Evolutionary conservation across 64 coral and sea anemone species (phyloP), one percentile per base, ranked within the genome.

Genomic region (Hydrozoanthus tunicans): DNA sequence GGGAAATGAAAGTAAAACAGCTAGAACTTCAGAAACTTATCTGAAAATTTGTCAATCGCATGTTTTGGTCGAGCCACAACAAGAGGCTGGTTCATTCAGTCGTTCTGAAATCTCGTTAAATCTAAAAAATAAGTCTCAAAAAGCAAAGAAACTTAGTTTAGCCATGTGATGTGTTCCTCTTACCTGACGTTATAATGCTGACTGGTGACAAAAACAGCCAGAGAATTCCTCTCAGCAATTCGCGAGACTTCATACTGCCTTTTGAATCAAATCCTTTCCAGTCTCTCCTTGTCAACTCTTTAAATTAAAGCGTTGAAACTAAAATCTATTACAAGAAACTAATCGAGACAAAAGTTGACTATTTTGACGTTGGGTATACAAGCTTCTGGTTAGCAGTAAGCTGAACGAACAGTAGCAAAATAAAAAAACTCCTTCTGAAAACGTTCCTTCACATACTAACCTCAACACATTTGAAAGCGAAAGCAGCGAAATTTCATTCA

Each of bases 401-500:
- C 8, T 73, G n/a, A 73, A 56, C 63, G 12, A 70, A 85, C 17
- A 70, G 9, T 26, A 53, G 8, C 71, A 53, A 58, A 59, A 15
- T 52, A 8, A 7, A 6, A 56, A 25, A 6, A 55, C 9, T 70
- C 10, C 55, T 25, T 7, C 51, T 20, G 5, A 13, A 59, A 26
- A n/a, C 53, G 54, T 86, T 86, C 65, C 83, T 86, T 73, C 14
- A 65, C 65, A 59, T 23, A 23, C 53, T 9, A 24, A 10, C 5
- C 57, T 12, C 7, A 73, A 59, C 55, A 61, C 53, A 88, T 75
- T 67, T 62, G 84, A 51, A 52, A 12, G 66, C 53, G 64, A 58
- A 86, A 73, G 27, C 58, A 62, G 24, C 24, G 79, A 82, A 82
- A 43, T 51, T 26, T 62, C 80, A 17, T 58, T 59, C 68, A 88